Base-by-base conservation (phyloP, 2,113 vertebrate genomes). In the Tyrannus savana region DNA sequence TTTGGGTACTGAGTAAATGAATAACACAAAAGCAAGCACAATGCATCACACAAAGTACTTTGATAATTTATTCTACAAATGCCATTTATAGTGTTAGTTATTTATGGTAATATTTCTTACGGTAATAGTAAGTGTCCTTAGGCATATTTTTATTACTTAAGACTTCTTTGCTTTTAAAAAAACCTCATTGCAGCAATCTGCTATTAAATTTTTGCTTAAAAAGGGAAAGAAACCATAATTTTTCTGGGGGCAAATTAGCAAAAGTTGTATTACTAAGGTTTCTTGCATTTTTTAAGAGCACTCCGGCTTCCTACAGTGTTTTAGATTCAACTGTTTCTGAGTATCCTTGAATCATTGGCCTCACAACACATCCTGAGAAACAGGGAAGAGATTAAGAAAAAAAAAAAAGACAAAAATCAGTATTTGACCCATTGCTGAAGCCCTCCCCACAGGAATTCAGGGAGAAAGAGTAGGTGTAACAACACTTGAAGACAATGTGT, bases 81-180 rank as follows among this genome's bases (percentile, higher is more conserved):
- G 39, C 63, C 17, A 50, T 82, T 91, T 81, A 56, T 15, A 35
- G 69, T 6, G 21, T 58, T 82, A 68, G 16, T 68, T 81, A 80
- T 89, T 89, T 90, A 63, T 12, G 19, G 72, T 89, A 91, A 69
- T 47, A 95, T 84, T 90, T 87, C 53, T 72, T 59, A 89, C 39
- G 1, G 22, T 64, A 85, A 64, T 2, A 75, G 47, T 69, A 78
- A 84, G 44, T 60, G 47, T 58, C 73, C 72, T 87, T 64, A 60
- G 31, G 39, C 15, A 35, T 71, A 63, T 58, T 93, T 69, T 76
- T 55, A 69, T 76, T 62, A 62, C 41, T 83, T 55, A 69, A 83
- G 18, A 13, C 30, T 62, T 33, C 6, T 76, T 76, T 76, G 47
- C 47, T 90, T 55, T 62, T 33, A 22, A 25, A 80, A 80, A 68